Evolutionary conservation across 2,797 vertebrate species (phyloP).

Genomic region (Acanthopagrus latus): DNA sequence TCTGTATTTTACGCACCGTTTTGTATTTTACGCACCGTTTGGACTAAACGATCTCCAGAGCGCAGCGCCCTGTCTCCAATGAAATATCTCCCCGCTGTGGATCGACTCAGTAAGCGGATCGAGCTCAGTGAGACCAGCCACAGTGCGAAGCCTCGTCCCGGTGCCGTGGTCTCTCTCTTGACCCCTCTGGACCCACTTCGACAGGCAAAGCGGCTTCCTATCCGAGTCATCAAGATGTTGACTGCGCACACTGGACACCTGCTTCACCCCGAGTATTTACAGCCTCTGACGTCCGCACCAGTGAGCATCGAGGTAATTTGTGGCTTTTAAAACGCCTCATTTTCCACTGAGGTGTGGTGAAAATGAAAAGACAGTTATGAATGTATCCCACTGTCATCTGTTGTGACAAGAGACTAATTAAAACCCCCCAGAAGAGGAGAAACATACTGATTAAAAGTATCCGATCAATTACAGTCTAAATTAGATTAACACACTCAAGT

Average conservation of each 20-base stretch:
- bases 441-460: background rate
- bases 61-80: constrained; percentile 85
- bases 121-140: constrained; percentile 72
- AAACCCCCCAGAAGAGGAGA: background rate
- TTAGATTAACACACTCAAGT: background rate
- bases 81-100: constrained; percentile 87
- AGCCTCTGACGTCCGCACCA: constrained; percentile 92
- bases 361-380: background rate
- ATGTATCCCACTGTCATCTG: background rate
- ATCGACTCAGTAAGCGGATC: constrained; percentile 76
- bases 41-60: constrained; percentile 22
- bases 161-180: constrained; percentile 79
- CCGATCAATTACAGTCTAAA: background rate
- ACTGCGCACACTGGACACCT: constrained; percentile 89
- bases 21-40: too few relatives aligned
- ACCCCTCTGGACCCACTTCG: constrained; percentile 90
- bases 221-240: constrained; percentile 93
- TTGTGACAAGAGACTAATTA: background rate
- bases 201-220: constrained; percentile 91
- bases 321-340: background rate
- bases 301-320: constrained; percentile 92
- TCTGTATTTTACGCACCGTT: background rate
- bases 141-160: constrained; percentile 50
- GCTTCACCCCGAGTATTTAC: constrained; percentile 94
- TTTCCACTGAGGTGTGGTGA: background rate